Base-by-base conservation (phyloP, 2,113 vertebrate genomes). In the Poeciliopsis turrubarensis region DNA sequence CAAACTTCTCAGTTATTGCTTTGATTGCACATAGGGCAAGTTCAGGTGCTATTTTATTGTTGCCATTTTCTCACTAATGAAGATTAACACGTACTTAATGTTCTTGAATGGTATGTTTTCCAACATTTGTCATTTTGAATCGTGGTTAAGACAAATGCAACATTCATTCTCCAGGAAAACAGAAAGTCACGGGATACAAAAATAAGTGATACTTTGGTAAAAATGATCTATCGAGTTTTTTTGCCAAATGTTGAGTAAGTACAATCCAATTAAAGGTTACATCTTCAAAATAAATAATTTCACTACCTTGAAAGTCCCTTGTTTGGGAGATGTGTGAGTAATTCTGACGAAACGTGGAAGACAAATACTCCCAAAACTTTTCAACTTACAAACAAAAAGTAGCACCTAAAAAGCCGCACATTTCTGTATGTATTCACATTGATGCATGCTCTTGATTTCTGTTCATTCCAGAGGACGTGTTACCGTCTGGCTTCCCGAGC, bases 401-500 rank as follows among this genome's bases (percentile, higher is more conserved):
- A 25, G 3, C 19, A 2, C 4, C 51, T 5, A 54, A 17, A 54
- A 22, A 19, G 19, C 19, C 10, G 22, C 25, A 57, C 7, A 57
- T 17, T 57, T 25, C 8, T 19, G 8, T 11, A 57, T 3, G 25
- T 25, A n/a, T 57, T 57, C 7, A 25, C n/a, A n/a, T n/a, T 9
- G 22, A 57, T 1, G 25, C 19, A n/a, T n/a, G 51, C 22, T 78
- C 12, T 65, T 60, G 74, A 5, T 75, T 3, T 78, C 44, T 22
- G 25, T 25, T 74, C 11, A n/a, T 71, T 87, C 12, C 94, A 99
- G 98, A 99, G 94, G 98, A 99, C 93, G 95, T 97, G 93, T 67
- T 99, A 70, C 98, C 98, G 2, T 91, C 95, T 0, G 98, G 98
- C 68, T 99, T 99, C 92, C 98, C 98, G 5, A 97, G 96, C 80